A percentile compares a stretch with the other conserved stretches of the same genome.
Conservation (phyloP, 2,113 vertebrate species). For the Notiomystis cincta region DNA sequence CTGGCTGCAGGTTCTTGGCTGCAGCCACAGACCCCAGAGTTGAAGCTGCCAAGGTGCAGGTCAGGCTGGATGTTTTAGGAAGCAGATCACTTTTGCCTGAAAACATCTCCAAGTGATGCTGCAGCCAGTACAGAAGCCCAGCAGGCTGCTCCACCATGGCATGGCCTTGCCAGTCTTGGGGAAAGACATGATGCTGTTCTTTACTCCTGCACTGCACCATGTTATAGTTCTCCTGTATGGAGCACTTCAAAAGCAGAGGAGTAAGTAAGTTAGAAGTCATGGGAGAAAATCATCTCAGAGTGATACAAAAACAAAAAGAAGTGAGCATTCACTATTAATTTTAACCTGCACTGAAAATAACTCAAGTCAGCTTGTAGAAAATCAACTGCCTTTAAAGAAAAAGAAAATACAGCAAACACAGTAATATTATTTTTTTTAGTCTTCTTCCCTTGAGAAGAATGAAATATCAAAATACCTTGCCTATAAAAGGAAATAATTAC, state of each 20-base stretch:
- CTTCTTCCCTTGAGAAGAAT: not conserved
- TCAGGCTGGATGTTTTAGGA: not conserved
- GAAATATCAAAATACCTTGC: not conserved
- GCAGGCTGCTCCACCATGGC: not conserved
- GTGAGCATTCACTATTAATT: not conserved
- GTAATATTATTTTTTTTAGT: not conserved
- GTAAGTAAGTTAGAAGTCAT: not conserved
- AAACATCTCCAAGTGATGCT: not conserved
- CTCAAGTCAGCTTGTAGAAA: not conserved
- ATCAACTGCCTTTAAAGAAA: not conserved
- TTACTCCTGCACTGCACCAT: not conserved
- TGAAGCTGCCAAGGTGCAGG: not conserved
- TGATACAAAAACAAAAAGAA: not conserved
- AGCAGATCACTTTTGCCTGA: not conserved
- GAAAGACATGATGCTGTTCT: not conserved
- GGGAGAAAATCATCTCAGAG: not conserved
- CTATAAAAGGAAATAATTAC: not conserved
- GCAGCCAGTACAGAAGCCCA: not conserved
- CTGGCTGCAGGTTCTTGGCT: not conserved
- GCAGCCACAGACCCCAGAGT: not conserved
- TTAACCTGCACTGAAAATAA: not conserved
- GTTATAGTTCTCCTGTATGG: not conserved
- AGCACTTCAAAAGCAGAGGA: not conserved
- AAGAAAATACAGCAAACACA: not conserved
- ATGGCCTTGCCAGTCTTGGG: not conserved